Percentiles rank a stretch among this genome's conserved stretches.
Evolutionary conservation across 2,888 invertebrate genomes (phyloP).

Genomic region (Folsomia manolachei): DNA sequence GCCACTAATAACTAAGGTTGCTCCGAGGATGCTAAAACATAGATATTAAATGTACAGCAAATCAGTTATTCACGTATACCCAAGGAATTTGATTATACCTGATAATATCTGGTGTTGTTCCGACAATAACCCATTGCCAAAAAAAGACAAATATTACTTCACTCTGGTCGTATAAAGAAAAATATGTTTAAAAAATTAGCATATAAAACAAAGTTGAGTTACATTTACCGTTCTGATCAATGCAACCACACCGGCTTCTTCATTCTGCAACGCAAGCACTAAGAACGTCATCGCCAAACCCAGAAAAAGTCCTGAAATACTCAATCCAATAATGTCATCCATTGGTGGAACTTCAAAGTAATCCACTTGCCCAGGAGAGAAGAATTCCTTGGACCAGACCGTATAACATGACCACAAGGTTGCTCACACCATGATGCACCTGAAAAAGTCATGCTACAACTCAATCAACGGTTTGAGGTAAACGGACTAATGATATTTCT

Average conservation of each 20-base stretch:
- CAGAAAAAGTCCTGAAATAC: neutral
- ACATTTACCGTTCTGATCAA: neutral
- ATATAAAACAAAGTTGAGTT: too few relatives aligned
- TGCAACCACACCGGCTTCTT: conserved; percentile 7
- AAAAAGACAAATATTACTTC: conserved; percentile 1
- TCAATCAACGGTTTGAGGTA: too few relatives aligned
- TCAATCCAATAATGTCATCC: neutral
- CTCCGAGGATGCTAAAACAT: conserved; percentile 72
- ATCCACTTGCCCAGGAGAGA: neutral
- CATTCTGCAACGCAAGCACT: neutral
- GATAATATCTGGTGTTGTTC: neutral
- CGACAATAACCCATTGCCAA: neutral
- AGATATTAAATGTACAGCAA: too few relatives aligned
- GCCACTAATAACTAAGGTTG: conserved; percentile 76
- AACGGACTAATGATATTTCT: too few relatives aligned
- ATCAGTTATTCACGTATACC: too few relatives aligned
- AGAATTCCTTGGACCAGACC: neutral
- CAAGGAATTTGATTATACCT: too few relatives aligned
- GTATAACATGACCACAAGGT: neutral
- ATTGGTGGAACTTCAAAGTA: neutral
- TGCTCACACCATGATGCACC: conserved; percentile 1
- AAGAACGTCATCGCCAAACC: neutral
- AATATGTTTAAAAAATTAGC: too few relatives aligned
- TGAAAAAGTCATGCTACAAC: neutral
- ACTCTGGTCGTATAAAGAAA: too few relatives aligned